Conservation (phyloP, 1,140 invertebrate genomes). For the Lepidotrigona ventralis region DNA sequence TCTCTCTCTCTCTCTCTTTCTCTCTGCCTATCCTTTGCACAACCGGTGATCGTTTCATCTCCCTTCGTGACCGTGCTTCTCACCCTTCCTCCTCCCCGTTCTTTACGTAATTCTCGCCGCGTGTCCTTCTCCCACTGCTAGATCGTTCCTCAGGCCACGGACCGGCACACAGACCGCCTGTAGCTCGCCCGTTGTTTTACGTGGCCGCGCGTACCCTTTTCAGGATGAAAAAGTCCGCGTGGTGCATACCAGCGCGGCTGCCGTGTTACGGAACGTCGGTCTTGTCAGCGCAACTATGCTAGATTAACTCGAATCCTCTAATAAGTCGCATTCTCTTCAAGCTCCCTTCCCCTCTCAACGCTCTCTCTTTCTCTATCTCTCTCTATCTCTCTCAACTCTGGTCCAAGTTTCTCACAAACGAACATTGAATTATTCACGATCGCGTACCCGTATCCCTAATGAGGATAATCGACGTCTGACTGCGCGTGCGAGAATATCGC, state of each 20-base stretch:
- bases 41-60: conserved; percentile 13
- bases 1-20: conserved; percentile 39
- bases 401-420: conserved; percentile 49
- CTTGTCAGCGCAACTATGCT: conserved; percentile 49
- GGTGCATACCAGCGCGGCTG: conserved; percentile 55
- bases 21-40: conserved; percentile 1
- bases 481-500: not conserved
- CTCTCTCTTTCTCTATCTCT: too few relatives aligned
- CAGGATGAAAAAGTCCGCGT: conserved; percentile 36
- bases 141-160: not conserved
- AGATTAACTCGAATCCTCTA: conserved; percentile 61
- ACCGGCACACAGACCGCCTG: not conserved
- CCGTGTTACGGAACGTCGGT: conserved; percentile 58
- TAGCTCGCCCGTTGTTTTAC: not conserved
- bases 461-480: conserved; percentile 44
- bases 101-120: conserved; percentile 40
- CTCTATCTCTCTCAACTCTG: not conserved
- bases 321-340: conserved; percentile 52
- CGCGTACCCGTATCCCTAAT: conserved; percentile 10
- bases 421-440: conserved; percentile 60
- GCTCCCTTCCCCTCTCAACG: too few relatives aligned
- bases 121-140: conserved; percentile 19
- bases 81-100: conserved; percentile 30
- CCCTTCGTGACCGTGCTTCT: conserved; percentile 16
- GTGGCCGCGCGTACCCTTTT: conserved; percentile 9